phyloP scores from a whole-genome alignment of 1,140 invertebrate species.

The Pogonus chalceus region DNA sequence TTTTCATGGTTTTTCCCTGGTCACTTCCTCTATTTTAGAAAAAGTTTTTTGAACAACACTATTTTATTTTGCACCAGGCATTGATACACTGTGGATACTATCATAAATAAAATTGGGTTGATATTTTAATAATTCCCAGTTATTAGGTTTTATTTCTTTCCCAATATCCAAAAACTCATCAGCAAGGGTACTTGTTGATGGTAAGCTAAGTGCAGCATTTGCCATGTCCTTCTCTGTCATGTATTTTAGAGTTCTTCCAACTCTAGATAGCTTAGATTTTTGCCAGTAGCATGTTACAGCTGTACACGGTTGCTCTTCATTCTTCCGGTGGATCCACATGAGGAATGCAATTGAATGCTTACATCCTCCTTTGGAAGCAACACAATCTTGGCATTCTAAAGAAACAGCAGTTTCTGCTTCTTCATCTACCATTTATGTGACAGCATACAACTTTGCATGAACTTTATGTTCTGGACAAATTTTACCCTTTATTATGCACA shows the following conservation, averaged over 20 bases:
- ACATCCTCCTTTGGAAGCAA: conserved; percentile 20
- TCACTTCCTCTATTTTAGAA: not conserved
- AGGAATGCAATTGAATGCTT: conserved; percentile 22
- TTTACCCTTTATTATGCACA: no score
- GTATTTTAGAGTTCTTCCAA: conserved; percentile 15
- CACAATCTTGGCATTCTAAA: conserved; percentile 22
- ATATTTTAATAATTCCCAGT: no score
- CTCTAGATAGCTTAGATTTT: conserved; percentile 18
- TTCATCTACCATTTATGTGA: conserved; percentile 19
- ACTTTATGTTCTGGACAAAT: conserved; percentile 25
- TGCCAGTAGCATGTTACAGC: no score
- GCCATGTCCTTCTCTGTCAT: not conserved
- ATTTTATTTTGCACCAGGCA: no score
- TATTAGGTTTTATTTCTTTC: no score
- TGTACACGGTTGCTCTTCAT: no score
- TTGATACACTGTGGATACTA: no score
- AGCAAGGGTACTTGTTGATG: not conserved
- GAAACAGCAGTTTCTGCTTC: conserved; percentile 14
- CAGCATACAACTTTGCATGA: conserved; percentile 15
- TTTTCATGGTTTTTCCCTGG: not conserved
- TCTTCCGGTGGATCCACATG: conserved; percentile 18
- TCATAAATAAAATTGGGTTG: no score
- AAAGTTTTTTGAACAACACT: not conserved
- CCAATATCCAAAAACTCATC: conserved; percentile 5
- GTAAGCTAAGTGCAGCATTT: not conserved